phyloP scores from a whole-genome alignment of 2,113 vertebrate species.

The Chaetura pelagica region DNA sequence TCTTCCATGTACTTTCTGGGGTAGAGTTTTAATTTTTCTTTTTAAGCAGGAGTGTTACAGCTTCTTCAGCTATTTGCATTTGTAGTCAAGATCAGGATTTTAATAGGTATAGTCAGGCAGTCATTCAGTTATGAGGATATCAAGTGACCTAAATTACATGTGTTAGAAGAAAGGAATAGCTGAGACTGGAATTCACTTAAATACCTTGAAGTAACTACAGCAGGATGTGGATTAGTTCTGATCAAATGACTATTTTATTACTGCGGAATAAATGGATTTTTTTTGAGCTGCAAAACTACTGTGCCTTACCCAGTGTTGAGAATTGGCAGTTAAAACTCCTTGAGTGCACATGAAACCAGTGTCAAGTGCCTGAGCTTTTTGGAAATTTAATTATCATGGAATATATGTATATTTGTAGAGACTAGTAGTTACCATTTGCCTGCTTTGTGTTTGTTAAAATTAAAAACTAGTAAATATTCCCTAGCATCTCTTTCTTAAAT shows the following conservation, averaged over 20 bases:
- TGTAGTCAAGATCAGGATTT: not conserved
- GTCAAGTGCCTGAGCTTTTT: not conserved
- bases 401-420: not conserved
- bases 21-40: not conserved
- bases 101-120: slow-evolving; percentile 22
- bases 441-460: slow-evolving; percentile 14
- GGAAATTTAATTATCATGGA: not conserved
- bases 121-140: slow-evolving; percentile 23
- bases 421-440: not conserved
- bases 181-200: slow-evolving; percentile 29
- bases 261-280: slow-evolving; percentile 13
- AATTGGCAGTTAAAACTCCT: slow-evolving; percentile 16
- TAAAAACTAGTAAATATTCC: slow-evolving; percentile 2
- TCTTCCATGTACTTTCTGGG: not conserved
- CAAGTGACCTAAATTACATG: slow-evolving; percentile 55
- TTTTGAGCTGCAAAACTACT: slow-evolving; percentile 20
- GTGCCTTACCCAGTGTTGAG: not conserved
- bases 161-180: slow-evolving; percentile 28
- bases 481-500: not conserved
- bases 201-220: slow-evolving; percentile 49
- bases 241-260: slow-evolving; percentile 34
- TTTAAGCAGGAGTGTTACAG: not conserved
- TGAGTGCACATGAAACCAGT: not conserved
- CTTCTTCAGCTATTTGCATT: slow-evolving; percentile 34
- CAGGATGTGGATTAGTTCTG: slow-evolving; percentile 57